Evolutionary conservation across 1,140 invertebrate species (phyloP).

Genomic region (Limonius californicus): DNA sequence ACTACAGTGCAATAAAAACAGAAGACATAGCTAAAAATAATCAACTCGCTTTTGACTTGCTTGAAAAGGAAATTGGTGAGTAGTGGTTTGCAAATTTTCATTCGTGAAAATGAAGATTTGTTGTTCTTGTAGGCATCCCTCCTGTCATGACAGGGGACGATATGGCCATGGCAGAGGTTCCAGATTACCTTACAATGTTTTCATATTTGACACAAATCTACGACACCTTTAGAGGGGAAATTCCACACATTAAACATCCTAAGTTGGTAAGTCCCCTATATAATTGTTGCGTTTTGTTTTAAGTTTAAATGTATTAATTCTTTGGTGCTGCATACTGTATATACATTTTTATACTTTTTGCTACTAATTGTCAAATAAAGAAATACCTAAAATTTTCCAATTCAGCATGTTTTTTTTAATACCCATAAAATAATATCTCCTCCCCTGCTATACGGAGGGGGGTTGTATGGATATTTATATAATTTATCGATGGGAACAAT

Average conservation of each 20-base stretch:
- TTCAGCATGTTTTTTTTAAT: too few species aligned
- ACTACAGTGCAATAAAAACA: constrained; percentile 63
- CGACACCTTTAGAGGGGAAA: constrained; percentile 76
- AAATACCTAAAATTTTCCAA: too few species aligned
- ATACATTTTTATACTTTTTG: too few species aligned
- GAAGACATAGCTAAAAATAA: constrained; percentile 63
- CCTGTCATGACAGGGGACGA: constrained; percentile 82
- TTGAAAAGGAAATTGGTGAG: constrained; percentile 63
- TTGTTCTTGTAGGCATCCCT: constrained; percentile 56
- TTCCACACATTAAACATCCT: constrained; percentile 74
- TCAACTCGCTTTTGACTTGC: constrained; percentile 76
- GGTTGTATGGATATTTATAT: too few species aligned
- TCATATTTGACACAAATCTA: constrained; percentile 86
- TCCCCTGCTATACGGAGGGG: too few species aligned
- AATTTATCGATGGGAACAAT: too few species aligned
- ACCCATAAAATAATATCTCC: too few species aligned
- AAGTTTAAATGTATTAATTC: too few species aligned
- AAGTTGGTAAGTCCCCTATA: constrained; percentile 64
- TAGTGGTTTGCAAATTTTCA: background rate
- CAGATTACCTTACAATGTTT: constrained; percentile 74
- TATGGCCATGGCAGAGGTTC: constrained; percentile 65
- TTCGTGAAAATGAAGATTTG: background rate
- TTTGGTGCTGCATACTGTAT: too few species aligned
- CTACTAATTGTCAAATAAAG: too few species aligned
- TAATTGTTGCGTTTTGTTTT: too few species aligned